Evolutionary conservation across 1,140 invertebrate species (phyloP), one percentile per base, ranked within the genome.

Genomic region (Diplogasteroides magnus): DNA sequence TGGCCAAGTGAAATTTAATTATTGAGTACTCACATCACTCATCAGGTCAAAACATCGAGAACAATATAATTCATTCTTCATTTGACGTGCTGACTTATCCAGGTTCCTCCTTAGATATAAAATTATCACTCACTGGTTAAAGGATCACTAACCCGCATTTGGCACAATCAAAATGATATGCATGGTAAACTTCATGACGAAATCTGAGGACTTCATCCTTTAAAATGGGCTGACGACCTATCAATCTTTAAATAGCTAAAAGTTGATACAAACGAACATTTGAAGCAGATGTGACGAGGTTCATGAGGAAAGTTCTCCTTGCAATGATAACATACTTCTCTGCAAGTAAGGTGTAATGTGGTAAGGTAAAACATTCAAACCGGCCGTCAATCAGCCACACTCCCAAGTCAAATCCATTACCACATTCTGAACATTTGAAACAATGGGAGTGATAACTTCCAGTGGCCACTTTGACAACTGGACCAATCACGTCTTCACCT

Each of bases 121-220:
- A 11, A 48, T n/a, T 48, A 48, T 48, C 14, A 31, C 14, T 63
- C 13, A 14, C 15, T 31, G 31, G 29, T 3, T n/a, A 31, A 31
- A 29, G 31, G 6, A 59, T 27, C 15, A 32, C 48, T 59, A 57
- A 62, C 48, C 64, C 60, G 61, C 69, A 71, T 14, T 65, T 58
- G 3, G 55, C 60, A 56, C 69, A 71, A 31, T 71, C 63, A 15
- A 71, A 71, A 55, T 71, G 69, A 61, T 63, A 71, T 13, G 69
- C 69, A 58, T 71, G 69, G 63, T 55, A 71, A 6, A 63, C 48
- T n/a, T 71, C 63, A 14, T 71, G 56, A 64, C 59, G 32, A 19
- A 31, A 63, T 29, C 55, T 55, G n/a, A 71, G 63, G 19, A 71
- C 57, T 48, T 71, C 69, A 23, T 63, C 27, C 1, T 71, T 31